Base-by-base conservation (phyloP, 2,888 invertebrate genomes). In the Mythimna albipuncta region DNA sequence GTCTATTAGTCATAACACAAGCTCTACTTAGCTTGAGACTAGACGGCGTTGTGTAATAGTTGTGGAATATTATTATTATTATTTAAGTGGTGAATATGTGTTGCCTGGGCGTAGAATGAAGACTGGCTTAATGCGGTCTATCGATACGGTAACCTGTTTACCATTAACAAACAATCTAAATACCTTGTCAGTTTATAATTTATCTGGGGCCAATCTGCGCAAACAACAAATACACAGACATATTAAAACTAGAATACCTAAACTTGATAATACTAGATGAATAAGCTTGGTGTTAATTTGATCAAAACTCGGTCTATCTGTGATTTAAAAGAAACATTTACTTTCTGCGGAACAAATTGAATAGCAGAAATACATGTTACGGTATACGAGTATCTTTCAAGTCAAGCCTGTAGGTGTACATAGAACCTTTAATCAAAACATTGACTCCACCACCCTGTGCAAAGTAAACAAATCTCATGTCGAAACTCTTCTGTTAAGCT, bases 401-500 rank as follows among this genome's bases (percentile, higher is more conserved):
- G n/a, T n/a, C n/a, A n/a, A 52, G 19, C 50, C 50, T n/a, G 19
- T 52, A n/a, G 50, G 50, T 9, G n/a, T 52, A n/a, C 6, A 19
- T 52, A n/a, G 26, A 35, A 7, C 9, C 35, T 59, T n/a, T 38
- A 61, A 61, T 41, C 61, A 41, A 61, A 61, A 7, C 61, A 41
- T 41, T 41, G 41, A 61, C 6, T 41, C 21, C 16, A 3, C 41
- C 21, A 21, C 41, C 61, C 21, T 13, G 13, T 13, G 21, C 7
- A 41, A 41, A 21, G 6, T 62, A 66, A 75, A 78, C 66, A 67
- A 70, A 50, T 64, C 50, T 41, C 7, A 38, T 32, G 21, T 64
- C 58, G 44, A 61, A 77, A 77, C 38, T 41, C n/a, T n/a, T 55
- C 16, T 64, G 26, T 62, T 21, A 44, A 13, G 50, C n/a, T 57